phyloP scores from a whole-genome alignment of 30 jellyfish, hydroid and myxozoan species.

The Hydractinia symbiolongicarpus region DNA sequence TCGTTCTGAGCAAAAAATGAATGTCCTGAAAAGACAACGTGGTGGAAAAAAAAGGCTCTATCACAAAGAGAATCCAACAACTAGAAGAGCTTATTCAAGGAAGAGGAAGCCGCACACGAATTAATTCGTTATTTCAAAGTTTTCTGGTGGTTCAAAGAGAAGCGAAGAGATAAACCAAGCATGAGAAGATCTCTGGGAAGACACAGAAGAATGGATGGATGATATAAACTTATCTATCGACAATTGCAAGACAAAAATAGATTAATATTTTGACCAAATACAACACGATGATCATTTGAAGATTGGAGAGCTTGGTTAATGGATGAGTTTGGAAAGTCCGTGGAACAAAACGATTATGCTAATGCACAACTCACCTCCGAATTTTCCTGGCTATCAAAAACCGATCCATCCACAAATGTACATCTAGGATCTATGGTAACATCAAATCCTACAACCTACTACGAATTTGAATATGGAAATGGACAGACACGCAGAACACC shows the following conservation, averaged over 20 bases:
- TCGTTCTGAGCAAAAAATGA: not conserved
- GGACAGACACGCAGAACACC: no score
- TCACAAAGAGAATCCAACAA: conserved; percentile 9
- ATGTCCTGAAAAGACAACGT: not conserved
- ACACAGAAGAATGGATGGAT: not conserved
- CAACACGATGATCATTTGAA: not conserved
- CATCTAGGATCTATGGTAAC: no score
- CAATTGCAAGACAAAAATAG: not conserved
- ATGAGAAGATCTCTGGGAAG: not conserved
- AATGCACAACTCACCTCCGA: not conserved
- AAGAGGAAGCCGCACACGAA: not conserved
- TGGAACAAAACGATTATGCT: not conserved
- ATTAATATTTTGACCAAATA: not conserved
- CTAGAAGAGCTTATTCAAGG: not conserved
- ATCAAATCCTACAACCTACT: no score
- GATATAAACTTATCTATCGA: not conserved
- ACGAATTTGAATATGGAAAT: no score
- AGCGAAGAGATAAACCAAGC: conserved; percentile 14
- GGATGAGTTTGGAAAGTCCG: not conserved
- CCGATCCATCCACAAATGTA: not conserved
- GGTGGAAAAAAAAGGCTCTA: conserved; percentile 9
- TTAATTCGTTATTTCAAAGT: not conserved
- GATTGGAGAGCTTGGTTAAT: not conserved
- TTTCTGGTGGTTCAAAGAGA: not conserved
- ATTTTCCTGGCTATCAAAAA: not conserved